Base-by-base conservation (phyloP, 2,113 vertebrate species). In the Neodon shergylaensis region DNA sequence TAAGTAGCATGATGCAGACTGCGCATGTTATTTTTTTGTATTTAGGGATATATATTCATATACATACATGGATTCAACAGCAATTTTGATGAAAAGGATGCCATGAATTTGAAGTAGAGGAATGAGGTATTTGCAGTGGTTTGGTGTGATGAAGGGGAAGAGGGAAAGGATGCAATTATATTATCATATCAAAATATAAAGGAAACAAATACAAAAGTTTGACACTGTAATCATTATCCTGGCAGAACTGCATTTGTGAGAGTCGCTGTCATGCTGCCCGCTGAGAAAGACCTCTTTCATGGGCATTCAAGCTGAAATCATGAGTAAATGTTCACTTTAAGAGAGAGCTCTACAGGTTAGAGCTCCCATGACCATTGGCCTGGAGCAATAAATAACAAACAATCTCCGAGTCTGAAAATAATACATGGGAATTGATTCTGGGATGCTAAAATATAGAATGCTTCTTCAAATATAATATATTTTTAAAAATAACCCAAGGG, bases 281-380 rank as follows among this genome's bases (percentile, higher is more conserved):
- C 39, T 5, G 85, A 85, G 28, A 91, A 89, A 66, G 44, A 0
- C 16, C 3, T 90, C 31, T 68, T 63, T 73, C 14, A 7, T 76
- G n/a, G 31, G 0, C 61, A 61, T 82, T 73, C 28, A 86, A 47
- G 44, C 36, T 72, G 28, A 44, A 0, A 42, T 85, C 76, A 58
- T 54, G 47, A 61, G 21, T 84, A 66, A 95, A 91, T n/a, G 7
- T 73, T 73, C 7, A 86, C 36, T 90, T 11, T 91, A 95, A 87
- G 9, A 78, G 87, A 89, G 12, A 7, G 73, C 8, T 90, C 54
- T 17, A 54, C 13, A 68, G 22, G 3, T 88, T 83, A 65, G 22
- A 4, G 17, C 49, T 82, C 47, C 12, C 66, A 54, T 70, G 81
- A 58, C 9, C 24, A 39, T 2, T 79, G 3, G 8, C 10, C 21